phyloP scores from a whole-genome alignment of 2,888 invertebrate species.

The Polyommatus icarus region DNA sequence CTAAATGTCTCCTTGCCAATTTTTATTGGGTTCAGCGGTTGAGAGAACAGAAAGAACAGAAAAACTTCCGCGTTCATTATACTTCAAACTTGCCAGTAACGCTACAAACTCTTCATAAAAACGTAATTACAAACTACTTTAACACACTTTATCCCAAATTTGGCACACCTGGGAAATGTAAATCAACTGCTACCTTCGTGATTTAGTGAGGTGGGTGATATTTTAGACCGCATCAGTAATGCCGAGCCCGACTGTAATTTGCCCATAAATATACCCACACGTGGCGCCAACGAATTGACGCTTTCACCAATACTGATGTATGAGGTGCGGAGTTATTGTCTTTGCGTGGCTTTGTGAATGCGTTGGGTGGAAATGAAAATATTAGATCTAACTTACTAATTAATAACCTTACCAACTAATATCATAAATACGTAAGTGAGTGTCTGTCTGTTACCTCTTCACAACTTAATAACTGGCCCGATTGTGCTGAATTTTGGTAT shows the following conservation, averaged over 20 bases:
- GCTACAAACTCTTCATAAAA: not conserved
- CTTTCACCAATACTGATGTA: slow-evolving; percentile 30
- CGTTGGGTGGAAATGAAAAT: too few relatives aligned
- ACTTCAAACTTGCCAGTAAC: not conserved
- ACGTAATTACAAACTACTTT: not conserved
- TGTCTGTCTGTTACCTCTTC: too few relatives aligned
- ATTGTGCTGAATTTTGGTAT: too few relatives aligned
- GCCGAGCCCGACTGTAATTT: slow-evolving; percentile 25
- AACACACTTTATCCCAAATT: not conserved
- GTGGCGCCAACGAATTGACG: slow-evolving; percentile 31
- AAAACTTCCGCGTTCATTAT: too few relatives aligned
- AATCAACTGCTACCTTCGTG: slow-evolving; percentile 16
- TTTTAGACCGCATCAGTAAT: slow-evolving; percentile 30
- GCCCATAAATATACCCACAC: slow-evolving; percentile 32
- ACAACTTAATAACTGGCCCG: too few relatives aligned
- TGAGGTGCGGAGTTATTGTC: not conserved
- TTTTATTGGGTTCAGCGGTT: too few relatives aligned
- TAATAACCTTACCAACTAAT: too few relatives aligned
- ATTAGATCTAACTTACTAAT: too few relatives aligned
- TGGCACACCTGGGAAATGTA: slow-evolving; percentile 7
- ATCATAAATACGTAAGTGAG: too few relatives aligned
- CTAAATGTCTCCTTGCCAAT: too few relatives aligned
- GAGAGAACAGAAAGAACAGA: too few relatives aligned
- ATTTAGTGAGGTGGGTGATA: slow-evolving; percentile 24
- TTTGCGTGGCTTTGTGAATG: not conserved